phyloP scores from a whole-genome alignment of 1,140 invertebrate genomes.

The Eueides isabella region DNA sequence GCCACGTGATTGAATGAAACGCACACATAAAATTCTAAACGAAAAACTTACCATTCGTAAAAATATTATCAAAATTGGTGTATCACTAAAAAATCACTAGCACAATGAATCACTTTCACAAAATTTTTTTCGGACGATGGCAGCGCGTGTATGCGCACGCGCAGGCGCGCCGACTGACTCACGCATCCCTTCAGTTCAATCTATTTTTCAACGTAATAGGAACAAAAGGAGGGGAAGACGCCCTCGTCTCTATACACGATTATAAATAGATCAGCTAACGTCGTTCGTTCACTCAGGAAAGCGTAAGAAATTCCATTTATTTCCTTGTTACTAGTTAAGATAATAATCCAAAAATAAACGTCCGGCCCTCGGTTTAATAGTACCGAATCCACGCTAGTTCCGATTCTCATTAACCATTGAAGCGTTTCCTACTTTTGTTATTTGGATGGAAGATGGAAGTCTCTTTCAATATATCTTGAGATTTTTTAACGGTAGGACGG shows the following conservation, averaged over 20 bases:
- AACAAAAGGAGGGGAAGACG: constrained; percentile 78
- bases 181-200: constrained; percentile 63
- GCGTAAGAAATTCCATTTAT: constrained; percentile 60
- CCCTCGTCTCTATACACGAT: constrained; percentile 51
- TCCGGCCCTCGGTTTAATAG: constrained; percentile 65
- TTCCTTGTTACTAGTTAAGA: constrained; percentile 57
- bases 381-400: constrained; percentile 67
- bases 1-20: constrained; percentile 19
- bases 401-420: constrained; percentile 67
- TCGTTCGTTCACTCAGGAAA: constrained; percentile 74
- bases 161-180: constrained; percentile 72
- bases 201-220: constrained; percentile 79
- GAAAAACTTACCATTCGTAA: constrained; percentile 23
- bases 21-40: not conserved
- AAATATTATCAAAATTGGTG: constrained; percentile 13
- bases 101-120: constrained; percentile 36
- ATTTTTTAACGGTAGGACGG: not conserved
- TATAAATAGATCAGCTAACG: constrained; percentile 62
- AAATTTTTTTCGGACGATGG: constrained; percentile 19
- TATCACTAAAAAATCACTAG: constrained; percentile 37
- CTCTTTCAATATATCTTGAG: constrained; percentile 24
- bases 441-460: constrained; percentile 30
- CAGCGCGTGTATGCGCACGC: constrained; percentile 59
- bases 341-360: constrained; percentile 68
- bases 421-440: constrained; percentile 41